phyloP scores from a whole-genome alignment of 2,113 vertebrate species.

The Neotoma lepida region DNA sequence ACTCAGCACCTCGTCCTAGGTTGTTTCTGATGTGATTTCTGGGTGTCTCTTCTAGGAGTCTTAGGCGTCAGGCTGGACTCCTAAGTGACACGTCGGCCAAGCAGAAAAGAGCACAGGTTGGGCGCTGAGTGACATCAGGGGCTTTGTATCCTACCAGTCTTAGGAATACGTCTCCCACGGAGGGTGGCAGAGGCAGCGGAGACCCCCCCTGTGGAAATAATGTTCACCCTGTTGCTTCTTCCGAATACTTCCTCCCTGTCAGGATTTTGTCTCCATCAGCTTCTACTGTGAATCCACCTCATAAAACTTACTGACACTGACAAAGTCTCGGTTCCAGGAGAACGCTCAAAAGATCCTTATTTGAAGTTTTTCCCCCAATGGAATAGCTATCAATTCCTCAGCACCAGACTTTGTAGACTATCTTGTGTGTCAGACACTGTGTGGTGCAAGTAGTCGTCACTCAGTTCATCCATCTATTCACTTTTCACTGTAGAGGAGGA shows the following conservation, averaged over 20 bases:
- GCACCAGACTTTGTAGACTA: not conserved
- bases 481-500: conserved; percentile 33
- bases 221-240: not conserved
- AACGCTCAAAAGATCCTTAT: not conserved
- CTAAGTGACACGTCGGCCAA: conserved; percentile 9
- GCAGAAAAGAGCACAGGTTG: conserved; percentile 50
- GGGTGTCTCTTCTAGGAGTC: not conserved
- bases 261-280: not conserved
- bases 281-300: not conserved
- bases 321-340: not conserved
- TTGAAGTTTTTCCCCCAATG: not conserved
- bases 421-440: not conserved
- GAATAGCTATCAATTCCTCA: not conserved
- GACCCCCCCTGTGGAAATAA: not conserved
- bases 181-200: not conserved
- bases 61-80: conserved; percentile 21
- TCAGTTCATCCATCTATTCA: not conserved
- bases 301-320: not conserved
- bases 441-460: not conserved
- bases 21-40: conserved; percentile 24
- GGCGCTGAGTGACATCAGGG: conserved; percentile 17
- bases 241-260: not conserved
- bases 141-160: conserved; percentile 12
- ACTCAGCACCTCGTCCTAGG: not conserved
- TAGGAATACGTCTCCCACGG: not conserved